Evolutionary conservation across 2,888 invertebrate genomes (phyloP), one percentile per base, ranked within the genome.

Genomic region (Rapana venosa): DNA sequence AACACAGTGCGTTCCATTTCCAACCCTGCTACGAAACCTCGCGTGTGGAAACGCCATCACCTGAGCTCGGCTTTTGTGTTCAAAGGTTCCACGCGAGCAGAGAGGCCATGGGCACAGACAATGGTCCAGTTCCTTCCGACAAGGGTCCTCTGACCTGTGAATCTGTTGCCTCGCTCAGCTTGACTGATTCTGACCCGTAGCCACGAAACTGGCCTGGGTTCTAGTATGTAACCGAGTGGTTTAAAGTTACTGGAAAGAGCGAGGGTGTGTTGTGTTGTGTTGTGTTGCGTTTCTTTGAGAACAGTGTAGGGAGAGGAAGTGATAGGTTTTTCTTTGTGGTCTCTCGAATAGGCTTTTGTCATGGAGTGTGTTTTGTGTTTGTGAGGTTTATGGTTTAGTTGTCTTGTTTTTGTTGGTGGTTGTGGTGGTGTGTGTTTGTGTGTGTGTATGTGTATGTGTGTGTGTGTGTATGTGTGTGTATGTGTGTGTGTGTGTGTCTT

Each of bases 81-180:
- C 47, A 74, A n/a, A 11, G 74, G 74, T 74, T 8, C 74, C 74
- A n/a, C n/a, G n/a, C n/a, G 74, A 74, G 74, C 74, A 74, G n/a
- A 26, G 0, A 74, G 74, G 30, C 74, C 74, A 26, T 8, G 13
- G 74, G 6, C 13, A n/a, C 11, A 13, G 74, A 74, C 74, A 74
- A 74, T n/a, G n/a, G 22, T n/a, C 6, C n/a, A 22, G n/a, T 11
- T 74, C n/a, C 74, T n/a, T 74, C n/a, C n/a, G 74, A 74, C 74
- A 74, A 26, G 74, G 74, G 26, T 74, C 74, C 74, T n/a, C n/a
- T 74, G 74, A 74, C 74, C 74, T 74, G 74, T n/a, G 74, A 74
- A 74, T 74, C 30, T 74, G 74, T 6, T n/a, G 74, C 6, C 74
- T 74, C n/a, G 74, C 26, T 74, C 74, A 74, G 30, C 26, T 74